A percentile compares a stretch with the other conserved stretches of the same genome.
phyloP scores from a whole-genome alignment of 2,113 vertebrate genomes.

The Menidia beryllina region DNA sequence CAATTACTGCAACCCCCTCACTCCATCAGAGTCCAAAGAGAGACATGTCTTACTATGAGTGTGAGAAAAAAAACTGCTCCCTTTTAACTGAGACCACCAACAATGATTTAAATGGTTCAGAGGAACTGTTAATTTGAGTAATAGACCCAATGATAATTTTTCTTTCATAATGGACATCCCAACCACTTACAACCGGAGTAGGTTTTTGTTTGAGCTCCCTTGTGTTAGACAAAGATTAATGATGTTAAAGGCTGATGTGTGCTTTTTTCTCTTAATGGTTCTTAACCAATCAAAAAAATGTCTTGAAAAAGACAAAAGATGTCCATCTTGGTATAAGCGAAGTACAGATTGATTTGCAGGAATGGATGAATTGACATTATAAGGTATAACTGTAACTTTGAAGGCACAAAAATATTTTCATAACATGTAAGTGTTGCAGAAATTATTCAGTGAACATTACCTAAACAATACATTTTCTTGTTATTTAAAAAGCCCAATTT shows the following conservation, averaged over 20 bases:
- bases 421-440: too few relatives aligned
- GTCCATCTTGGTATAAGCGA: slow-evolving; percentile 42
- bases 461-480: too few relatives aligned
- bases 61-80: slow-evolving; percentile 64
- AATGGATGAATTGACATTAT: slow-evolving; percentile 49
- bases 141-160: slow-evolving; percentile 79
- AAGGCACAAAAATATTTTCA: too few relatives aligned
- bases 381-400: too few relatives aligned
- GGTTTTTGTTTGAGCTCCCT: slow-evolving; percentile 76
- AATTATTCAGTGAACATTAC: too few relatives aligned
- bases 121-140: slow-evolving; percentile 80
- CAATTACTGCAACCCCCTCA: slow-evolving; percentile 89
- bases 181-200: slow-evolving; percentile 83
- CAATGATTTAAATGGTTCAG: slow-evolving; percentile 80
- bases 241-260: slow-evolving; percentile 66
- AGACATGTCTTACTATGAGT: slow-evolving; percentile 82
- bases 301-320: slow-evolving; percentile 72
- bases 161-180: slow-evolving; percentile 83
- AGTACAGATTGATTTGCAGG: slow-evolving; percentile 53
- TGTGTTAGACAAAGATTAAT: slow-evolving; percentile 77
- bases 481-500: too few relatives aligned
- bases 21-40: slow-evolving; percentile 85
- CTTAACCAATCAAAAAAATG: slow-evolving; percentile 61
- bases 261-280: slow-evolving; percentile 70
- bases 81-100: slow-evolving; percentile 77